Evolutionary conservation across 2,797 vertebrate species (phyloP).

Genomic region (Megaceryle alcyon): DNA sequence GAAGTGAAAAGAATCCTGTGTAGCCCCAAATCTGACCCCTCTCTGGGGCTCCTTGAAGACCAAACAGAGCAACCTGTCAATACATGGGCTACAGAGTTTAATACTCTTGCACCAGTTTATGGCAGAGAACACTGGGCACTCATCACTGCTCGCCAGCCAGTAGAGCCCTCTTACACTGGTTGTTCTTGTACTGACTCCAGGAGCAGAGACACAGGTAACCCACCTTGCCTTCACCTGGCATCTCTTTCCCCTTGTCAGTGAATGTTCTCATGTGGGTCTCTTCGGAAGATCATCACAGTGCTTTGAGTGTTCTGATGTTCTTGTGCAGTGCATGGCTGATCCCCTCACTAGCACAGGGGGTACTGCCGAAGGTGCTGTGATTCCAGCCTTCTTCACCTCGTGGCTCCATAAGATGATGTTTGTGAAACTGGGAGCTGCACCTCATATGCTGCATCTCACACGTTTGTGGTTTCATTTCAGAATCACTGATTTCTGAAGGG

Average conservation of each 20-base stretch:
- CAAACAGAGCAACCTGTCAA: constrained; percentile 83
- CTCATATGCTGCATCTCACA: not conserved
- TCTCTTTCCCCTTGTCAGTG: not conserved
- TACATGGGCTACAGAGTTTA: constrained; percentile 87
- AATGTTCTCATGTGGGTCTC: not conserved
- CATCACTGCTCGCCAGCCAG: constrained; percentile 52
- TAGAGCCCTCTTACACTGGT: constrained; percentile 5
- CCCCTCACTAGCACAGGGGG: not conserved
- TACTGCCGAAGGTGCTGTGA: not conserved
- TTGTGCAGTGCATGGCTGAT: not conserved
- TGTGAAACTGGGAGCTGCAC: not conserved
- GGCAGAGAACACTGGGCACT: constrained; percentile 73
- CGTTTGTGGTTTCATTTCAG: constrained; percentile 60
- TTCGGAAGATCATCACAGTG: not conserved
- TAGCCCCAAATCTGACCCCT: constrained; percentile 90
- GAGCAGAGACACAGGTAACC: constrained; percentile 53
- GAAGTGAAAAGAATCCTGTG: constrained; percentile 83
- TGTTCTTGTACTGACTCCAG: not conserved
- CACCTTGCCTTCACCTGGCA: not conserved
- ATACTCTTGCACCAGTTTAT: constrained; percentile 86
- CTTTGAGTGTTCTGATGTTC: not conserved
- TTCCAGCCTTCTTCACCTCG: not conserved
- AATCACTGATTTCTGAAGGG: constrained; percentile 58
- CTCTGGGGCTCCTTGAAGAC: constrained; percentile 87
- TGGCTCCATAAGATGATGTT: not conserved